Base-by-base conservation (phyloP, 2,888 invertebrate species). In the Apodemia duryi region DNA sequence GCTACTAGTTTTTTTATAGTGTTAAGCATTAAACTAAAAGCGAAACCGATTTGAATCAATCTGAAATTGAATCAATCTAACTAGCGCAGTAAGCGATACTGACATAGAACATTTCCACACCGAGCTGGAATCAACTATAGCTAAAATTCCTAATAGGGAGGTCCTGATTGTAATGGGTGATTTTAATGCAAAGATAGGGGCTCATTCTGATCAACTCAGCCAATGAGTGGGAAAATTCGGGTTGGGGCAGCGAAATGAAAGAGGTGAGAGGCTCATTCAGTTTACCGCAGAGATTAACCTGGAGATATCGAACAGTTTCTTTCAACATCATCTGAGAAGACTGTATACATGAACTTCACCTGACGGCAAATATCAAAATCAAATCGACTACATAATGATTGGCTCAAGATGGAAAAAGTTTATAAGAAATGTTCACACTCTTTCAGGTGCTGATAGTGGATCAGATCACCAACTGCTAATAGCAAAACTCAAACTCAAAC, bases 131-230 rank as follows among this genome's bases (percentile, higher is more conserved):
- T 9, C 65, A 1, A 51, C 60, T 2, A 65, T 70, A 7, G n/a
- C 61, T 0, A 69, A 66, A 63, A 51, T 72, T 21, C 71, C 72
- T 5, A 69, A 67, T 1, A 70, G 68, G 64, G 69, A 72, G 43
- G 1, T 65, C 2, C 35, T 71, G 6, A 13, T 69, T 3, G 52
- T 71, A 35, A 13, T 71, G 35, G 69, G 71, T 1, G 71, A 72
- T 41, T 71, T 72, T 21, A 70, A 71, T 52, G 66, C 68, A 5
- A 66, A 68, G n/a, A 66, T 66, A 29, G 63, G 66, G 38, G 52
- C 57, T 21, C 38, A 67, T 21, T 29, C 65, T n/a, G 32, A 61
- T n/a, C 60, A 62, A 13, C 6, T 63, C 9, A 67, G 65, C 51
- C 0, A 32, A 1, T 65, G 43, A 49, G 65, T 35, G 38, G 64